These are phyloP conservation scores for Tachina grossa DNA, from an alignment of 2,888 invertebrate species.

Conservation along the genomic window DNA sequence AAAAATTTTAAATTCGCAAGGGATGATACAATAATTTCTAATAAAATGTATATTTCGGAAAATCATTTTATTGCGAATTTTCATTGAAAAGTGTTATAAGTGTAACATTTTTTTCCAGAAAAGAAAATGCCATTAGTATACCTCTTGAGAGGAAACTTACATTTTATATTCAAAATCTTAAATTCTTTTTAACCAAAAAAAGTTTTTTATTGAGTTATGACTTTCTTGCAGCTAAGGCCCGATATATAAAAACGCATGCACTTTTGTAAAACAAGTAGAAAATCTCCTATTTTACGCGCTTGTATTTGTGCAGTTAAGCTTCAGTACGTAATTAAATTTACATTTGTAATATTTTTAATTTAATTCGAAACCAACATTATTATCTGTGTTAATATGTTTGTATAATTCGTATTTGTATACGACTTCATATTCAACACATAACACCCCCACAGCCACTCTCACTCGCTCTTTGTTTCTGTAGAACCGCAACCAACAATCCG, in stretches of 20 bases:
- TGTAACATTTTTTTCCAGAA: too few species aligned
- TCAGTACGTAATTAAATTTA: slow-evolving; percentile 9
- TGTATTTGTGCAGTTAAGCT: not conserved
- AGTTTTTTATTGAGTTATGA: too few species aligned
- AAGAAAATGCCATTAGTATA: too few species aligned
- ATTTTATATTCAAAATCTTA: too few species aligned
- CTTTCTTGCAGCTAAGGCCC: too few species aligned
- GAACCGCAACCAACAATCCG: not conserved
- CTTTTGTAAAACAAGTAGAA: not conserved
- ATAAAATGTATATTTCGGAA: too few species aligned
- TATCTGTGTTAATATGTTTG: slow-evolving; percentile 55
- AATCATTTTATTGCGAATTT: too few species aligned
- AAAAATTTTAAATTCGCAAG: too few species aligned
- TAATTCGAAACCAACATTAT: slow-evolving; percentile 60
- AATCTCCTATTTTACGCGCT: not conserved
- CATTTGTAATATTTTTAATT: slow-evolving; percentile 37
- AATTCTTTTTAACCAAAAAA: too few species aligned
- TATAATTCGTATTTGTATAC: slow-evolving; percentile 27
- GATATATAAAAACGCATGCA: slow-evolving; percentile 1
- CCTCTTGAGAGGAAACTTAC: too few species aligned
- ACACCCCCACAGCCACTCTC: not conserved
- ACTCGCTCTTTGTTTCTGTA: not conserved
- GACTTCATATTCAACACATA: slow-evolving; percentile 31
- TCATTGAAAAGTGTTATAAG: too few species aligned
- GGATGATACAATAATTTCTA: too few species aligned